Evolutionary conservation across 2,888 invertebrate species (phyloP), one percentile per base, ranked within the genome.

Genomic region (Dryadula phaetusa): DNA sequence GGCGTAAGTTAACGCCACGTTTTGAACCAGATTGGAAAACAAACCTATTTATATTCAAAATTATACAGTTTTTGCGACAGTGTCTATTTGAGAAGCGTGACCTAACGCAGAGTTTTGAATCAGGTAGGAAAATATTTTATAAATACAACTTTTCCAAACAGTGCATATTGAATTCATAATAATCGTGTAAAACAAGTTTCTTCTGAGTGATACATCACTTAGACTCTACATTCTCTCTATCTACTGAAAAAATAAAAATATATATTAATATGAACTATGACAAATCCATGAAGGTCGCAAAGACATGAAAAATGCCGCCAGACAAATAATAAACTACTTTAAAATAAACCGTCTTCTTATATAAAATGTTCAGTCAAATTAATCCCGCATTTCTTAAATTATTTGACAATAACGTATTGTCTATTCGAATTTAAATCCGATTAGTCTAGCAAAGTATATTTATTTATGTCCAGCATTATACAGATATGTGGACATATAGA

Each of bases 381-480:
- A 86, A 87, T 82, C 82, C 81, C 74, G 76, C 75, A 79, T 82
- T 81, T 83, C 81, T 83, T 82, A 85, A 85, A 84, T 84, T 80
- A 82, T 83, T 81, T 87, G 90, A 88, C 90, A 87, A 85, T 86
- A 86, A 89, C 83, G 84, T 79, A 88, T 81, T 80, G 84, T 81
- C 76, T 75, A 66, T 71, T 72, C 75, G 80, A 79, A 76, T 72
- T 80, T 79, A 81, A 73, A 72, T 73, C 75, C 83, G 81, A 85
- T 84, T 84, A 83, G 79, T 79, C 76, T 77, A 77, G 79, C 75
- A 74, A 72, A 76, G n/a, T n/a, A 72, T 78, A 80, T 82, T 77
- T 83, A 87, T 88, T 85, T 85, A 84, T 42, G 42, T 44, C 18
- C 44, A 18, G 25, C 10, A 12, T 22, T 28, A 8, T 52, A 16